phyloP scores from a whole-genome alignment of 2,888 invertebrate genomes.

The Alsophila aescularia region DNA sequence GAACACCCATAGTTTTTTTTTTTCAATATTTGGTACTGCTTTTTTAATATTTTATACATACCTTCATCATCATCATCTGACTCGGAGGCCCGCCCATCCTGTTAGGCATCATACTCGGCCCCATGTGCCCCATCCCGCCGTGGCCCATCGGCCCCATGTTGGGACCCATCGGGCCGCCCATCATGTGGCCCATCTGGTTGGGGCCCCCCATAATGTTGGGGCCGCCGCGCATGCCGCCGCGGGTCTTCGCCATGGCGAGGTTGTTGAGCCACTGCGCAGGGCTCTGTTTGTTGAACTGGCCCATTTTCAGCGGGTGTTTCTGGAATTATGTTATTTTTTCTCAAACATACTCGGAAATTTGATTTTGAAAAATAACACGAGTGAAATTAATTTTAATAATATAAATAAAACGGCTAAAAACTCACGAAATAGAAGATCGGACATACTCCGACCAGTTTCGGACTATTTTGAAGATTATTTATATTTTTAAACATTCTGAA shows the following conservation, averaged over 20 bases:
- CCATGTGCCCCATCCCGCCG: conserved; percentile 78
- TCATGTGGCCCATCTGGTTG: conserved; percentile 79
- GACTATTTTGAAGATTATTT: too few relatives aligned
- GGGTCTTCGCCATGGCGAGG: conserved; percentile 90
- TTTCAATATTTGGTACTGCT: too few relatives aligned
- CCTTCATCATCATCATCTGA: conserved; percentile 81
- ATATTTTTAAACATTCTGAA: too few relatives aligned
- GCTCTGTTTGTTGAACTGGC: conserved; percentile 93
- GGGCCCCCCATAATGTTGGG: conserved; percentile 82
- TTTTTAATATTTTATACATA: too few relatives aligned
- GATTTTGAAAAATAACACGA: too few relatives aligned
- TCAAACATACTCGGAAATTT: too few relatives aligned
- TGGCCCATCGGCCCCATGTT: conserved; percentile 79
- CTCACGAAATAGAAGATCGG: too few relatives aligned
- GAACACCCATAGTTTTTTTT: too few relatives aligned
- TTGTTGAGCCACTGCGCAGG: conserved; percentile 92
- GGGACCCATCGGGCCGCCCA: conserved; percentile 80
- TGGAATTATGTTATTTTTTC: conserved; percentile 60
- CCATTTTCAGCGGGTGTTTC: conserved; percentile 96
- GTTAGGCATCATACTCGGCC: conserved; percentile 75
- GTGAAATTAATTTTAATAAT: too few relatives aligned
- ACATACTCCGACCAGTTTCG: too few relatives aligned
- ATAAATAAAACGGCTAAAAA: too few relatives aligned
- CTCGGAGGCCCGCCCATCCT: conserved; percentile 75
- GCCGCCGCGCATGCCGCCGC: conserved; percentile 85